A percentile compares a stretch with the other conserved stretches of the same genome.
These are phyloP conservation scores for Hetaerina americana DNA, from an alignment of 1,140 invertebrate genomes.

Conservation along the genomic window DNA sequence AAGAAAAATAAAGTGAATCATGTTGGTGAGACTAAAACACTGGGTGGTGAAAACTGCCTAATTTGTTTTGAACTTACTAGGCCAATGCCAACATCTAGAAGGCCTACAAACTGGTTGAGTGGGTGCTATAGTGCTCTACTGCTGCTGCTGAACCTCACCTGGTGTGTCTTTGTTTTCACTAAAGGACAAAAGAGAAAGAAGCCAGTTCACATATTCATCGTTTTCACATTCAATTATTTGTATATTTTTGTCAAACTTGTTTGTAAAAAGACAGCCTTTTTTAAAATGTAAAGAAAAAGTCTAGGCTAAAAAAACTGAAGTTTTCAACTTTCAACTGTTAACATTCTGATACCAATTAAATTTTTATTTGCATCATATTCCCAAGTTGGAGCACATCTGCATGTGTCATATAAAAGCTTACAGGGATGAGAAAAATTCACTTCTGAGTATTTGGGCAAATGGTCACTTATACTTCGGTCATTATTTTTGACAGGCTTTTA, in stretches of 20 bases:
- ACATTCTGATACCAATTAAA: background rate
- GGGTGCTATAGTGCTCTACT: conserved; percentile 1
- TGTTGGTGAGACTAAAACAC: background rate
- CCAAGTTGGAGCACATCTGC: background rate
- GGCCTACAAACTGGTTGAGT: background rate
- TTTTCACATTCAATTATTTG: conserved; percentile 9
- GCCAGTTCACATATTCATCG: background rate
- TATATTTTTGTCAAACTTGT: conserved; percentile 8
- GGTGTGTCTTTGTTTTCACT: background rate
- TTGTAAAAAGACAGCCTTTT: conserved; percentile 5
- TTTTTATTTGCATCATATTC: background rate
- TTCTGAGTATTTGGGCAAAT: no score
- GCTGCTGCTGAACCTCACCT: background rate
- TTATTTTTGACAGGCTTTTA: no score
- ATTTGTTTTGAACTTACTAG: background rate
- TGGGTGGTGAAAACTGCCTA: background rate
- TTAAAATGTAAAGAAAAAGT: background rate
- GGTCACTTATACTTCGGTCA: no score
- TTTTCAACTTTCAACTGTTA: background rate
- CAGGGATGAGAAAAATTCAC: no score
- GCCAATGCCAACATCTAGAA: background rate
- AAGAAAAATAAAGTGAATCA: background rate
- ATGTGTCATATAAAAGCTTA: no score
- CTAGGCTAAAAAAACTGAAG: background rate
- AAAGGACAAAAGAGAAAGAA: background rate